Conservation (phyloP, 1,140 invertebrate genomes). For the Acyrthosiphon pisum region DNA sequence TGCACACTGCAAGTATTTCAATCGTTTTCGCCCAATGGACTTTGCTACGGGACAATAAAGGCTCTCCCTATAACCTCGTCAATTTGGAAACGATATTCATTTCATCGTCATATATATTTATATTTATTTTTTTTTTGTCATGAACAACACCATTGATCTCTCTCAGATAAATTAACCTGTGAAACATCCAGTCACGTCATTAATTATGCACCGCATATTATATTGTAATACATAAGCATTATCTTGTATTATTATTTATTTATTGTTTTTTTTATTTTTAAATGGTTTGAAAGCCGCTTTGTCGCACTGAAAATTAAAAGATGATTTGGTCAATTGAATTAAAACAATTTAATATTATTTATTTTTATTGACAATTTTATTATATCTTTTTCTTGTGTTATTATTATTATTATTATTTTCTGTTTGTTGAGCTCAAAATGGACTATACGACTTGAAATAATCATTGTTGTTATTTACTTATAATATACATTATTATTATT, state of each 20-base stretch:
- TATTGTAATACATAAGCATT: neutral
- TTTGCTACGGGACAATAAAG: neutral
- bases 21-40: neutral
- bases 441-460: slow-evolving; percentile 46
- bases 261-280: slow-evolving; percentile 15
- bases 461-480: slow-evolving; percentile 51
- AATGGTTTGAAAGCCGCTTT: slow-evolving; percentile 23
- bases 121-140: neutral
- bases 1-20: neutral
- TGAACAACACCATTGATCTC: slow-evolving; percentile 35
- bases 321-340: neutral
- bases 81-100: slow-evolving; percentile 40
- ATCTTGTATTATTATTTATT: slow-evolving; percentile 33
- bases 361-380: slow-evolving; percentile 27
- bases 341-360: neutral
- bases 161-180: neutral
- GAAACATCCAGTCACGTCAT: slow-evolving; percentile 22
- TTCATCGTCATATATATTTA: slow-evolving; percentile 5
- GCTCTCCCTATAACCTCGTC: slow-evolving; percentile 50
- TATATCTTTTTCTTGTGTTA: slow-evolving; percentile 26
- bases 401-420: slow-evolving; percentile 34
- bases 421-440: slow-evolving; percentile 51
- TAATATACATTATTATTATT: slow-evolving; percentile 44
- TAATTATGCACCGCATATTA: slow-evolving; percentile 31
- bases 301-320: neutral